phyloP scores from a whole-genome alignment of 2,113 vertebrate genomes.

The Capreolus pygargus region DNA sequence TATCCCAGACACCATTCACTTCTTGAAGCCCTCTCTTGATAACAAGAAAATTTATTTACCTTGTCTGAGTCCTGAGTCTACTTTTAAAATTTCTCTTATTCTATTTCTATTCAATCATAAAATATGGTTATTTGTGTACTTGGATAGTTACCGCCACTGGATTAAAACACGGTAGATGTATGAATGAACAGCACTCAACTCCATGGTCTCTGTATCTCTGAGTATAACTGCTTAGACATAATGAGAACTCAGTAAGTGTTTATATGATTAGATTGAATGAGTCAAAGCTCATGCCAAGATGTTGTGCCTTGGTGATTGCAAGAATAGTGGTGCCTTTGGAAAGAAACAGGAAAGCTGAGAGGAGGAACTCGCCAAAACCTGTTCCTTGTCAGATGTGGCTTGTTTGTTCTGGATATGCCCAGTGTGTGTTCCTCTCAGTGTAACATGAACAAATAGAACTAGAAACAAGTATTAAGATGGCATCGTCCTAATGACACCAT shows the following conservation, averaged over 20 bases:
- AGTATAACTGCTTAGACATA: not conserved
- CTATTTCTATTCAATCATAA: not conserved
- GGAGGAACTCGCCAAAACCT: not conserved
- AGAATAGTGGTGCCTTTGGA: not conserved
- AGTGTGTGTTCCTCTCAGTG: not conserved
- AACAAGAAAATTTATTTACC: not conserved
- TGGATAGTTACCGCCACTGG: not conserved
- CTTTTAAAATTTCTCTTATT: not conserved
- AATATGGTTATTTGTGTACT: not conserved
- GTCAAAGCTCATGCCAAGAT: not conserved
- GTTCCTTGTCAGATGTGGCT: not conserved
- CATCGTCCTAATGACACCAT: not conserved
- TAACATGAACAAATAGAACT: not conserved
- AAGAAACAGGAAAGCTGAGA: not conserved
- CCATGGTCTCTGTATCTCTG: not conserved
- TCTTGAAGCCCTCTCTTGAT: not conserved
- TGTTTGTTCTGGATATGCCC: not conserved
- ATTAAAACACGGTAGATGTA: not conserved
- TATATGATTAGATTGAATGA: not conserved
- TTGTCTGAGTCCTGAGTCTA: not conserved
- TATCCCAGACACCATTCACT: not conserved
- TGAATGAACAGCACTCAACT: not conserved
- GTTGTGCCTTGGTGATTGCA: not conserved
- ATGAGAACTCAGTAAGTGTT: not conserved
- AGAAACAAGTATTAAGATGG: not conserved